Evolutionary conservation across 2,797 vertebrate genomes (phyloP), one percentile per base, ranked within the genome.

Genomic region (Rhinogobio ventralis): DNA sequence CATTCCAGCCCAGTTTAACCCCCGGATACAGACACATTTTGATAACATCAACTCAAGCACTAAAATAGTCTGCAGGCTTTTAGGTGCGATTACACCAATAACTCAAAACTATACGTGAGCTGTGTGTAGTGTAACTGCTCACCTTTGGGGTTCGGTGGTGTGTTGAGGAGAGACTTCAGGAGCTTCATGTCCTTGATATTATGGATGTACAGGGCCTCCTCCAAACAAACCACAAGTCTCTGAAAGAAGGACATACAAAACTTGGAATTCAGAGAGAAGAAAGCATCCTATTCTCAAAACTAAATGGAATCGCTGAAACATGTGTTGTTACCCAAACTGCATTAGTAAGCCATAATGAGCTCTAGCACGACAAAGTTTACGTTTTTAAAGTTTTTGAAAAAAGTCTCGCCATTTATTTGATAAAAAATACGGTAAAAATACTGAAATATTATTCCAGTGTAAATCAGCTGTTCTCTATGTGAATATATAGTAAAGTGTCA

Each of bases 121-220:
- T 42, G 7, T 17, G 13, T 9, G 8, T 15, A 23, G 60, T n/a
- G 28, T 49, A 13, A 23, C 17, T 5, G 13, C 49, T 79, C 33
- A 98, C 97, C 97, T 95, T 96, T 95, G 20, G 95, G 92, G 89
- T 98, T 98, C 68, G 93, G 89, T 5, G 97, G 97, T 0, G 94
- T 96, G 90, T 97, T 96, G 89, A 97, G 89, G 86, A 99, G 95
- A 67, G 97, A 98, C 94, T 97, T 97, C 83, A 99, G 89, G 86
- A 98, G 95, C 90, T 98, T 99, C 97, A 98, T 98, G 90, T 99
- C 98, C 90, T 98, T 99, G 86, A 99, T 98, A 91, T 98, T 98
- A 92, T 98, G 97, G 84, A 99, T 97, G 88, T 97, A 98, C 91
- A 98, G 95, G 9, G 98, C 97, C 79, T 97, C 98, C 83, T 97